phyloP scores from a whole-genome alignment of 2,113 vertebrate genomes.

The Vanacampus margaritifer region DNA sequence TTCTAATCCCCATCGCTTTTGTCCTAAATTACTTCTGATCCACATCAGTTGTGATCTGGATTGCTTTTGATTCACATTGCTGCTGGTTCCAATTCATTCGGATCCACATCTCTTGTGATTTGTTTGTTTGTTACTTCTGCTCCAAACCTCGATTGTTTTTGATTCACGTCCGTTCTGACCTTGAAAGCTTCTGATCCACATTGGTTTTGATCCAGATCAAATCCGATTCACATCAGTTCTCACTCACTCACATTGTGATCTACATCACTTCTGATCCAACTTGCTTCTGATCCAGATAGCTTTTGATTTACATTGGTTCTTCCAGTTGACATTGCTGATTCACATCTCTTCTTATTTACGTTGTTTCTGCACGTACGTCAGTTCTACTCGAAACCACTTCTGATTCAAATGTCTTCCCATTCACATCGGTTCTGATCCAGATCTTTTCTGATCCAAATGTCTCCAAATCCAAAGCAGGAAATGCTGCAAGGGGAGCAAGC shows the following conservation, averaged over 20 bases:
- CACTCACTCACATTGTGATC: too few relatives aligned
- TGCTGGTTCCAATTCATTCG: not conserved
- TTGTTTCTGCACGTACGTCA: too few relatives aligned
- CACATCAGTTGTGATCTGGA: not conserved
- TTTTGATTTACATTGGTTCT: not conserved
- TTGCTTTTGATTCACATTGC: not conserved
- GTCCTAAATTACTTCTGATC: not conserved
- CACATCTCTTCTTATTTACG: not conserved
- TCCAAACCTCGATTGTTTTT: not conserved
- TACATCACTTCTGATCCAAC: too few relatives aligned
- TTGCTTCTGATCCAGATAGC: too few relatives aligned
- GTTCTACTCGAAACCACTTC: not conserved
- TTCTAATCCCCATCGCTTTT: not conserved
- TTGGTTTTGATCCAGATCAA: not conserved
- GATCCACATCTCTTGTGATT: not conserved
- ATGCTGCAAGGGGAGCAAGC: not conserved
- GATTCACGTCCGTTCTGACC: not conserved
- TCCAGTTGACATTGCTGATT: too few relatives aligned
- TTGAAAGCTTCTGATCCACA: not conserved
- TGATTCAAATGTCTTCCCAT: not conserved
- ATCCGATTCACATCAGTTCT: too few relatives aligned
- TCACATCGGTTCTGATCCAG: not conserved
- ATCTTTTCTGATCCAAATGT: not conserved
- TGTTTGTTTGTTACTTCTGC: not conserved
- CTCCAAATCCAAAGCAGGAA: not conserved